phyloP scores from a whole-genome alignment of 1,140 invertebrate genomes.

The Drosophila equinoxialis region DNA sequence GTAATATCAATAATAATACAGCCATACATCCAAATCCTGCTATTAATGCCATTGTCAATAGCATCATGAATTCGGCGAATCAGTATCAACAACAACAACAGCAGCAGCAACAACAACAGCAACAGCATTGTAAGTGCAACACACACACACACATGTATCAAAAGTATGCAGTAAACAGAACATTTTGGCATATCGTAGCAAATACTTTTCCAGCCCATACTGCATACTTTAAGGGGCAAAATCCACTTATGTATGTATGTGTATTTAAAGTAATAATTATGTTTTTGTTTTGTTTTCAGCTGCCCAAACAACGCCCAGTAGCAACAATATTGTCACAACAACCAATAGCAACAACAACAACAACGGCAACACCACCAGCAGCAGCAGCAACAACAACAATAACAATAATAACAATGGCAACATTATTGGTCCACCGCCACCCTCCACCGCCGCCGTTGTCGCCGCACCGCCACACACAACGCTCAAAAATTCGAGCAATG shows the following conservation, averaged over 20 bases:
- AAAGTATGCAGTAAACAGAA: too few species aligned
- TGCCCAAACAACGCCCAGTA: slow-evolving; percentile 32
- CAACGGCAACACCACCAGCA: slow-evolving; percentile 23
- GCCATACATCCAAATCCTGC: slow-evolving; percentile 88
- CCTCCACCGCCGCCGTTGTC: not conserved
- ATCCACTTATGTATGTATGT: too few species aligned
- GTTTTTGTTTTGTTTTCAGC: slow-evolving; percentile 3
- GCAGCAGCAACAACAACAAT: slow-evolving; percentile 25
- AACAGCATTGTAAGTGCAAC: slow-evolving; percentile 51
- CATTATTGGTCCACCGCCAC: slow-evolving; percentile 45
- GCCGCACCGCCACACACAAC: slow-evolving; percentile 59
- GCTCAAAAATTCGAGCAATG: slow-evolving; percentile 85
- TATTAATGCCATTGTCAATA: slow-evolving; percentile 90
- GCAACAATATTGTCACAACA: slow-evolving; percentile 15
- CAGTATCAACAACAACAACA: slow-evolving; percentile 88
- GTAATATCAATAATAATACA: slow-evolving; percentile 83
- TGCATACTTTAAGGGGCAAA: too few species aligned
- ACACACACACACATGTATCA: too few species aligned
- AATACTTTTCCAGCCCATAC: too few species aligned
- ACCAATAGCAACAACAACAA: slow-evolving; percentile 38
- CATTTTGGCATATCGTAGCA: too few species aligned
- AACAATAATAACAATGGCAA: slow-evolving; percentile 55
- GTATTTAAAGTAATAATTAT: too few species aligned
- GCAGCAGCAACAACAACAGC: slow-evolving; percentile 86
- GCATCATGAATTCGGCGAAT: slow-evolving; percentile 91